Conservation (phyloP, 2,797 vertebrate species). For the Esox masquinongy region DNA sequence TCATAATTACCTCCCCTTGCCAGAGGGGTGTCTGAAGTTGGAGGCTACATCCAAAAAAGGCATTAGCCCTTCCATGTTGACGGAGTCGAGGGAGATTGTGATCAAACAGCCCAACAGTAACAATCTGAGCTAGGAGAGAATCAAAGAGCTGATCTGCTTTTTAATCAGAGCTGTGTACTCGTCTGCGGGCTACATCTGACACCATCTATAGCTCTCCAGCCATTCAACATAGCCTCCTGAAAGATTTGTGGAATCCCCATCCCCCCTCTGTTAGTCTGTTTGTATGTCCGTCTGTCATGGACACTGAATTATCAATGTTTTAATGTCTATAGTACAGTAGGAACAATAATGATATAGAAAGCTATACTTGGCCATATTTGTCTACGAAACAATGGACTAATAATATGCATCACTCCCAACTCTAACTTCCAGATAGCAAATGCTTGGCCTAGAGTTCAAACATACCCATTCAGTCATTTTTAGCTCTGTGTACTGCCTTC, state of each 20-base stretch:
- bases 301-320: too few species aligned
- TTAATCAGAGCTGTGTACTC: constrained; percentile 69
- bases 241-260: constrained; percentile 56
- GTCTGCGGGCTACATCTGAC: constrained; percentile 62
- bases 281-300: not conserved
- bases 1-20: constrained; percentile 55
- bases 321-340: too few species aligned
- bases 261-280: not conserved
- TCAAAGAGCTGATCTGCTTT: constrained; percentile 71
- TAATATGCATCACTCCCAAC: not conserved
- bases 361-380: not conserved
- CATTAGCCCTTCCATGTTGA: constrained; percentile 36
- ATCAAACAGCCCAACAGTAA: constrained; percentile 69
- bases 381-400: not conserved
- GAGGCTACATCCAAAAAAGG: constrained; percentile 50
- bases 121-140: constrained; percentile 65
- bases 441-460: constrained; percentile 28
- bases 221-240: constrained; percentile 60
- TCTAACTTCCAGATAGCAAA: not conserved
- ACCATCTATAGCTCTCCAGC: constrained; percentile 47
- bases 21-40: constrained; percentile 49
- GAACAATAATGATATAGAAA: too few species aligned
- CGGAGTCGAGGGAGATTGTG: constrained; percentile 32
- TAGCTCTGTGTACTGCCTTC: constrained; percentile 18
- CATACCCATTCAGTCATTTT: constrained; percentile 28